These are phyloP conservation scores for Papilio xuthus DNA, from an alignment of 1,140 invertebrate genomes.

Conservation along the genomic window DNA sequence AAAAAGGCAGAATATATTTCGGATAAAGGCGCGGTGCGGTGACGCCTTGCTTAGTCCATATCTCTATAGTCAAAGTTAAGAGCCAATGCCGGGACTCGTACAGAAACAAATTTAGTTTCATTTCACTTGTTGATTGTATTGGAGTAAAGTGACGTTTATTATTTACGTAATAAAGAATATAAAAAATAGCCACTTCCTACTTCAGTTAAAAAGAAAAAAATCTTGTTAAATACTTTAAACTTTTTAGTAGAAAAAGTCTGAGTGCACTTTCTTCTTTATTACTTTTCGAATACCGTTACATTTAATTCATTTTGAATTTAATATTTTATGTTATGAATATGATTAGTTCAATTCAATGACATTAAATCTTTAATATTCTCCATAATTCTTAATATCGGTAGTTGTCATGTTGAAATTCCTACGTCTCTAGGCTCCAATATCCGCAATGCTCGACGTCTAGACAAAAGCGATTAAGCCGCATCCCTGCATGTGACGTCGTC, in stretches of 20 bases:
- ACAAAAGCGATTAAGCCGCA: constrained; percentile 14
- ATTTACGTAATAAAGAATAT: background rate
- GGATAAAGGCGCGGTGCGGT: too few relatives aligned
- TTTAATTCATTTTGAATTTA: too few relatives aligned
- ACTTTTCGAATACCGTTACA: too few relatives aligned
- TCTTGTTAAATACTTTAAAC: too few relatives aligned
- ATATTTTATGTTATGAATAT: too few relatives aligned
- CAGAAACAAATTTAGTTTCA: background rate
- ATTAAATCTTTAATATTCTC: too few relatives aligned
- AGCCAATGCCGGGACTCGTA: background rate
- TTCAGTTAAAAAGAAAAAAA: background rate
- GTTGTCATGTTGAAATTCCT: background rate
- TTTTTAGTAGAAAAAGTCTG: too few relatives aligned
- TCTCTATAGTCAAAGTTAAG: constrained; percentile 31
- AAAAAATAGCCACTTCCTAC: background rate
- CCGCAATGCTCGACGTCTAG: constrained; percentile 9
- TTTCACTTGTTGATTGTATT: constrained; percentile 2
- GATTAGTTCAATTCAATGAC: too few relatives aligned
- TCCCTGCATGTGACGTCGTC: background rate
- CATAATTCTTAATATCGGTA: background rate
- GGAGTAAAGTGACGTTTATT: background rate
- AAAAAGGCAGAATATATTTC: too few relatives aligned
- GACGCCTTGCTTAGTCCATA: background rate
- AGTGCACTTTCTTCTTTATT: too few relatives aligned
- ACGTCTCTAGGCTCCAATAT: constrained; percentile 4